These are phyloP conservation scores for Anastrepha ludens DNA, from an alignment of 1,140 invertebrate genomes.

Conservation along the genomic window DNA sequence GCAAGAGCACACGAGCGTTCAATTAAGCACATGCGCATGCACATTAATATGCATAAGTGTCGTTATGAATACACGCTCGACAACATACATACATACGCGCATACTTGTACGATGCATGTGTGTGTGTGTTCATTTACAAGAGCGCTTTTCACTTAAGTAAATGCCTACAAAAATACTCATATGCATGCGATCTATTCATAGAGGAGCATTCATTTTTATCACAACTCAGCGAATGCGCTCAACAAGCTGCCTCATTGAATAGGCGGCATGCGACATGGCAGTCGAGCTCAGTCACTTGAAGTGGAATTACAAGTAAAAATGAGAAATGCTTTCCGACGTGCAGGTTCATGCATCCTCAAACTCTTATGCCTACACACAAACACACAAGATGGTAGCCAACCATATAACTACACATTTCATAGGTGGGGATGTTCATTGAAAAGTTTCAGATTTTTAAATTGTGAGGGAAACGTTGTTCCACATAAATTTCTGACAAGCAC, in stretches of 20 bases:
- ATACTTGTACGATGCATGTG: neutral
- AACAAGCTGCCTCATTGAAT: neutral
- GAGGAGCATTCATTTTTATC: conserved; percentile 15
- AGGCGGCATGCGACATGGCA: neutral
- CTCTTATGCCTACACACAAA: too few species aligned
- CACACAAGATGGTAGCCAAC: neutral
- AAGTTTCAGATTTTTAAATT: neutral
- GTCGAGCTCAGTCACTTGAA: neutral
- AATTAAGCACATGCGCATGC: conserved; percentile 14
- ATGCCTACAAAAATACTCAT: neutral
- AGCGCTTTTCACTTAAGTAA: conserved; percentile 35
- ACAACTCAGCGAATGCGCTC: conserved; percentile 22
- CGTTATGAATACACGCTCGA: neutral
- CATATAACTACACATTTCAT: neutral
- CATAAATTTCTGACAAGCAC: conserved; percentile 26
- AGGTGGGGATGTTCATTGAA: neutral
- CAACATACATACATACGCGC: neutral
- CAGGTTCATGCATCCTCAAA: neutral
- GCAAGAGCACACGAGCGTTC: conserved; percentile 26
- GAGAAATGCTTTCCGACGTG: neutral
- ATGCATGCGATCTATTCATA: neutral
- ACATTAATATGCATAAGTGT: conserved; percentile 32
- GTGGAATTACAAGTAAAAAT: conserved; percentile 25
- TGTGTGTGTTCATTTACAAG: neutral
- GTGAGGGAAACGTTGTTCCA: conserved; percentile 13